Evolutionary conservation across 2,113 vertebrate species (phyloP).

Genomic region (Conger conger): DNA sequence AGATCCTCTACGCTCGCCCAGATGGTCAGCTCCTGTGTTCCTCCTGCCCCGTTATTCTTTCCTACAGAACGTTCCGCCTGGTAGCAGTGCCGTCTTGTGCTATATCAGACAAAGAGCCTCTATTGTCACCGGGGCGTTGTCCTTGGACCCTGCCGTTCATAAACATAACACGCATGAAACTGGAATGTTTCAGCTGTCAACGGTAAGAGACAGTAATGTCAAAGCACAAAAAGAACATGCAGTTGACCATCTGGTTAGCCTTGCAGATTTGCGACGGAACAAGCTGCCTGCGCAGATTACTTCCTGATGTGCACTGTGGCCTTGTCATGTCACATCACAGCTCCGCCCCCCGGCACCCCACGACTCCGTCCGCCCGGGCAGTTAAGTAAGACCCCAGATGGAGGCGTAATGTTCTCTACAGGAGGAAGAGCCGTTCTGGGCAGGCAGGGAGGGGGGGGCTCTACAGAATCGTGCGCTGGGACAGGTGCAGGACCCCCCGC

Average conservation of each 20-base stretch:
- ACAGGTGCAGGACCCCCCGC: neutral
- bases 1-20: neutral
- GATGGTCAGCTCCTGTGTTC: neutral
- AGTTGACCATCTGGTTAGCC: neutral
- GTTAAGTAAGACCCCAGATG: conserved; percentile 50
- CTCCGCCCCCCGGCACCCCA: too few species aligned
- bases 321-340: neutral
- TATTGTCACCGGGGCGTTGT: neutral
- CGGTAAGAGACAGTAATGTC: neutral
- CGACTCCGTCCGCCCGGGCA: conserved; percentile 32
- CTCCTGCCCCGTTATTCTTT: neutral
- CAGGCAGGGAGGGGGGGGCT: neutral
- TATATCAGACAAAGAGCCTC: too few species aligned
- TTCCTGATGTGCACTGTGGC: conserved; percentile 1
- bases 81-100: too few species aligned
- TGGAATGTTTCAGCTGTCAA: neutral
- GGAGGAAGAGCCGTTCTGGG: conserved; percentile 40
- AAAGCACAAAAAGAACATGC: neutral
- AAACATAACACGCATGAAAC: neutral
- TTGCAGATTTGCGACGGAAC: neutral
- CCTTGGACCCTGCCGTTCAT: neutral
- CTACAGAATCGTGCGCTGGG: neutral
- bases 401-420: conserved; percentile 46
- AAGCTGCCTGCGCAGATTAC: neutral
- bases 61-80: too few species aligned